Percentiles rank a stretch among this genome's conserved stretches.
Evolutionary conservation across 2,888 invertebrate species (phyloP).

Genomic region (Trachelus troglodyta): DNA sequence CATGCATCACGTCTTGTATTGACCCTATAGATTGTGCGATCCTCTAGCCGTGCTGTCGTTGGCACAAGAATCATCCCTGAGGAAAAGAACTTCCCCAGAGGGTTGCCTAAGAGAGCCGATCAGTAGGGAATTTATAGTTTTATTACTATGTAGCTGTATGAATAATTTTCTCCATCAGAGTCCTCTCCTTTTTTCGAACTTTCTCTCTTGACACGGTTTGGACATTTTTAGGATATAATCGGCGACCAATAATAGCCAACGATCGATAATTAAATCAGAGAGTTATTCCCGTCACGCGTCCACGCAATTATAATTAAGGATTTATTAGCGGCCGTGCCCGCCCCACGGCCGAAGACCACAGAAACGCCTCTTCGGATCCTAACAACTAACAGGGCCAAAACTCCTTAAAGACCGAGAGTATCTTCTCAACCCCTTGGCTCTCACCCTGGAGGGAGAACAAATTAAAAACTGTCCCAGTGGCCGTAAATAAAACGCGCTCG

Average conservation of each 20-base stretch:
- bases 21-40: too few relatives aligned
- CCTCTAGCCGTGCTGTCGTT: too few relatives aligned
- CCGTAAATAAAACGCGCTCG: conserved; percentile 64
- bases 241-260: conserved; percentile 43
- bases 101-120: too few relatives aligned
- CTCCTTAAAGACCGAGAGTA: conserved; percentile 52
- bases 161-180: too few relatives aligned
- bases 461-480: conserved; percentile 67
- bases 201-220: too few relatives aligned
- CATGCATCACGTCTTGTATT: not conserved
- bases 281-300: conserved; percentile 65
- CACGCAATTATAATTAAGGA: conserved; percentile 66
- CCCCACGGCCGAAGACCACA: conserved; percentile 53
- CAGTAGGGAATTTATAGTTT: too few relatives aligned
- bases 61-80: too few relatives aligned
- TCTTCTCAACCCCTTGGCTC: conserved; percentile 30
- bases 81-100: too few relatives aligned
- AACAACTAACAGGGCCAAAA: conserved; percentile 64
- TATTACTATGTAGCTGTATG: too few relatives aligned
- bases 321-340: conserved; percentile 61
- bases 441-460: conserved; percentile 59
- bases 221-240: conserved; percentile 11
- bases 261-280: conserved; percentile 64
- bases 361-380: conserved; percentile 59
- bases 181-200: too few relatives aligned